These are phyloP conservation scores for Stegodyphus dumicola DNA, from an alignment of 1,140 invertebrate genomes.

Conservation along the genomic window DNA sequence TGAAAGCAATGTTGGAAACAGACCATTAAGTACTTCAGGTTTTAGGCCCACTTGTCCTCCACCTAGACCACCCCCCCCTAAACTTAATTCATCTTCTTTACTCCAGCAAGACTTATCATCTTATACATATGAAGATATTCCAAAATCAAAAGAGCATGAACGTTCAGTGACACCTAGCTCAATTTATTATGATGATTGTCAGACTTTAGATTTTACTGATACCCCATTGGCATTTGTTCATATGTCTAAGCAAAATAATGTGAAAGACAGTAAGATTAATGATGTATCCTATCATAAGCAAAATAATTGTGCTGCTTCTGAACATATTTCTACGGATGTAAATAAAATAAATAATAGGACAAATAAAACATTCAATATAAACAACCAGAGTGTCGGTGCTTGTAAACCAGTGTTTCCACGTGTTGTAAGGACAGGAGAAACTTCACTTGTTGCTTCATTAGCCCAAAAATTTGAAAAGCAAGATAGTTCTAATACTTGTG, in stretches of 20 bases:
- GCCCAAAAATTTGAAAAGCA: slow-evolving; percentile 57
- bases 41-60: slow-evolving; percentile 75
- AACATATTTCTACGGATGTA: neutral
- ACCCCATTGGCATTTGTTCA: slow-evolving; percentile 49
- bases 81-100: slow-evolving; percentile 63
- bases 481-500: slow-evolving; percentile 1
- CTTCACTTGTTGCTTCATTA: slow-evolving; percentile 53
- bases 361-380: neutral
- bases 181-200: slow-evolving; percentile 53
- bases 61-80: slow-evolving; percentile 72
- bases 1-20: slow-evolving; percentile 70
- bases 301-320: neutral
- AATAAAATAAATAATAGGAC: neutral
- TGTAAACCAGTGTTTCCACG: slow-evolving; percentile 12
- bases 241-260: slow-evolving; percentile 16
- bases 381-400: neutral
- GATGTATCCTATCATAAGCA: slow-evolving; percentile 1
- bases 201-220: slow-evolving; percentile 41
- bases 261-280: slow-evolving; percentile 2
- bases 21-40: slow-evolving; percentile 78
- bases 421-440: slow-evolving; percentile 25
- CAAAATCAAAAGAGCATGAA: slow-evolving; percentile 21
- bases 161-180: slow-evolving; percentile 39
- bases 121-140: neutral
- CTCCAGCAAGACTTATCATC: neutral